These are phyloP conservation scores for Corythaixoides concolor DNA, from an alignment of 2,113 vertebrate genomes.

Conservation along the genomic window DNA sequence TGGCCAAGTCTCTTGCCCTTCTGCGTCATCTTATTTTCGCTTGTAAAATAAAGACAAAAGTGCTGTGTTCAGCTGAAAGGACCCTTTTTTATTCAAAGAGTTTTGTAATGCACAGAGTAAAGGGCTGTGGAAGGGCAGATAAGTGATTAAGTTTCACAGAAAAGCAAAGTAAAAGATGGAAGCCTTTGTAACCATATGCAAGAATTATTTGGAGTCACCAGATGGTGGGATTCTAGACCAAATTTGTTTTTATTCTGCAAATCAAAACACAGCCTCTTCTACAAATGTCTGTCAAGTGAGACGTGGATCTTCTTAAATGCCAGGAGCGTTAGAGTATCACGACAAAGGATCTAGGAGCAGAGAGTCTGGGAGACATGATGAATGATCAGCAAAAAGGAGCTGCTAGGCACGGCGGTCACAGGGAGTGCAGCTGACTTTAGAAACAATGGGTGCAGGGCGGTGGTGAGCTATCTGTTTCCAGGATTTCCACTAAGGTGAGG, in stretches of 20 bases:
- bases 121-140: not conserved
- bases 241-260: not conserved
- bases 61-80: not conserved
- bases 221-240: conserved; percentile 35
- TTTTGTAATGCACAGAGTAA: not conserved
- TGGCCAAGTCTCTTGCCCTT: not conserved
- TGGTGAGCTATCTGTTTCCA: not conserved
- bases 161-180: not conserved
- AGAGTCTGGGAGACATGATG: not conserved
- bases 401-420: accelerated
- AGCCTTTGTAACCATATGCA: not conserved
- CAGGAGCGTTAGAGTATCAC: not conserved
- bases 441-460: not conserved
- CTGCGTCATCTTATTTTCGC: not conserved
- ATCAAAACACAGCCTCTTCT: not conserved
- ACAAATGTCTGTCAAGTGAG: not conserved
- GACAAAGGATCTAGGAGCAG: not conserved
- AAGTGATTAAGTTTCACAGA: not conserved
- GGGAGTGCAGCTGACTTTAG: not conserved
- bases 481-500: not conserved
- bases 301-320: not conserved
- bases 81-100: not conserved
- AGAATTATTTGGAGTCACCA: conserved; percentile 32
- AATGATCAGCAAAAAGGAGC: not conserved
- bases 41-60: not conserved